Conservation (phyloP, 2,113 vertebrate species). For the Micromys minutus region DNA sequence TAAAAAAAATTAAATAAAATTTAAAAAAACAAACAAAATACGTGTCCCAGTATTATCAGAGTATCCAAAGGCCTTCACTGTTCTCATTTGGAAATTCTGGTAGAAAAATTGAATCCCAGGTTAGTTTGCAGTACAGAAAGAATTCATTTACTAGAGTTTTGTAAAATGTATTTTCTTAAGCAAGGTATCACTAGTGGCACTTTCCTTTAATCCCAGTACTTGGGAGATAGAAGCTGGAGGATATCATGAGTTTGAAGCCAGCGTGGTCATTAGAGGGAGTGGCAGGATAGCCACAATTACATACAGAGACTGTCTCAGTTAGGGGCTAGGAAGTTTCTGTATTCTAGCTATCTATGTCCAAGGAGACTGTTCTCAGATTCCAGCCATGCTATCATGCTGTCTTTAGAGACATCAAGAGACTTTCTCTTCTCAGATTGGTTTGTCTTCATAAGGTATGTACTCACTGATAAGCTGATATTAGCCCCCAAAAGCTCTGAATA, state of each 20-base stretch:
- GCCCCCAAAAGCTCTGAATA: too few relatives aligned
- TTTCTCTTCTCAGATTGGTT: background rate
- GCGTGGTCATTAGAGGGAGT: background rate
- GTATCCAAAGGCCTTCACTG: background rate
- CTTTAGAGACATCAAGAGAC: background rate
- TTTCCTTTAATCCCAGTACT: background rate
- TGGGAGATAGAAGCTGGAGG: background rate
- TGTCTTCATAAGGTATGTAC: background rate
- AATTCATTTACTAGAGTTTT: background rate
- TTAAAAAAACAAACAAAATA: too few relatives aligned
- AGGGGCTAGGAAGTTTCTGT: background rate
- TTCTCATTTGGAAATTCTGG: background rate
- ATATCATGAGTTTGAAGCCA: background rate
- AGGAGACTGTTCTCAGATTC: background rate
- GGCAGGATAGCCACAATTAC: too few relatives aligned
- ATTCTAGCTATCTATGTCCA: background rate
- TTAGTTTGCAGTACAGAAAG: background rate
- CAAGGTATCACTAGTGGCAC: too few relatives aligned
- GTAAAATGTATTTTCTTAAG: background rate
- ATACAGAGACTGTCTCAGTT: background rate
- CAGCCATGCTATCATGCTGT: background rate
- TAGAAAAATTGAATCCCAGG: background rate
- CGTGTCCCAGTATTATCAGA: too few relatives aligned
- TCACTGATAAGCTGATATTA: background rate
- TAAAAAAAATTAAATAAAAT: too few relatives aligned